These are phyloP conservation scores for Ladona fulva DNA, from an alignment of 1,140 invertebrate species.

Conservation along the genomic window DNA sequence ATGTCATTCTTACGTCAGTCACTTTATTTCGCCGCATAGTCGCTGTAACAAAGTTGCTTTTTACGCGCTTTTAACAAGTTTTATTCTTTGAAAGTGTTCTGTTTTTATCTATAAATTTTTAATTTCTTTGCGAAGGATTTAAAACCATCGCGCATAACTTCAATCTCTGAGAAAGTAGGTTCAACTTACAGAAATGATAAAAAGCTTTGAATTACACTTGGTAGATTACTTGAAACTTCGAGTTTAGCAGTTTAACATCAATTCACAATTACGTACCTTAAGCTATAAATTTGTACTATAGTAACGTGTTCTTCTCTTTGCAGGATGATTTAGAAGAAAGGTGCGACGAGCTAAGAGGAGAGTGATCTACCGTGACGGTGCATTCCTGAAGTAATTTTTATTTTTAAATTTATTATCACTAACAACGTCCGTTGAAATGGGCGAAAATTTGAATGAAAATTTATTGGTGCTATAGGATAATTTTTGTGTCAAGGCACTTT, in stretches of 20 bases:
- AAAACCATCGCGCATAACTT: no score
- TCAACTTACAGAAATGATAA: no score
- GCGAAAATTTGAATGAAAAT: slow-evolving; percentile 21
- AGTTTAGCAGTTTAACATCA: no score
- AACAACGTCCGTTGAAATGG: slow-evolving; percentile 17
- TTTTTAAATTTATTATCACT: slow-evolving; percentile 6
- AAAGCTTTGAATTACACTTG: no score
- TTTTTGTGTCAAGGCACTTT: neutral
- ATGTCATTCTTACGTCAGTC: neutral
- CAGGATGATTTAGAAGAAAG: slow-evolving; percentile 49
- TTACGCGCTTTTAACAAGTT: neutral
- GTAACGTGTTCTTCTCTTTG: slow-evolving; percentile 29
- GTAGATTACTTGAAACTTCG: no score
- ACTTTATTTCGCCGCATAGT: neutral
- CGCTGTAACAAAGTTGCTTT: no score
- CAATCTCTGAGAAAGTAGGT: no score
- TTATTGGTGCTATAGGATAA: neutral
- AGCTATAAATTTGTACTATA: no score
- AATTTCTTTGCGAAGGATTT: no score
- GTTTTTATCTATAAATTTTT: no score
- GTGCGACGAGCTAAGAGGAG: slow-evolving; percentile 44
- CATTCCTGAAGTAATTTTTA: neutral
- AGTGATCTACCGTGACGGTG: slow-evolving; percentile 21
- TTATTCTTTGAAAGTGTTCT: neutral
- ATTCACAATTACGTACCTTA: no score